A percentile compares a stretch with the other conserved stretches of the same genome.
phyloP scores from a whole-genome alignment of 2,888 invertebrate species.

The Fragum whitleyi region DNA sequence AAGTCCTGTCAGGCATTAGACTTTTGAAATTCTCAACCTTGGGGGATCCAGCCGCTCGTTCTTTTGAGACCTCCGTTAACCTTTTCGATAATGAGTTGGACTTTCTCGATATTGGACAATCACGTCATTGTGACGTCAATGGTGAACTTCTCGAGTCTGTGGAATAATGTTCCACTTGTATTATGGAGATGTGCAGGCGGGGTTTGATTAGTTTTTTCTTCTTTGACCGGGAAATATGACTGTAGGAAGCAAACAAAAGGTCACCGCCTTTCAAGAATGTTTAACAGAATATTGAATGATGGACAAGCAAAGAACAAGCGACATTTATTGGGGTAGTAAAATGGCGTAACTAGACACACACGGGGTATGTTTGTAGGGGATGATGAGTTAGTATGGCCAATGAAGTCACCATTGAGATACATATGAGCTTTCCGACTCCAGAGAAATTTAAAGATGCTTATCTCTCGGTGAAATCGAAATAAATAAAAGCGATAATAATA shows the following conservation, averaged over 20 bases:
- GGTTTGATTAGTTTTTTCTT: constrained; percentile 19
- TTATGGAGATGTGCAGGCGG: constrained; percentile 15
- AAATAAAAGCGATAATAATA: too few relatives aligned
- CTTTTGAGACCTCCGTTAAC: constrained; percentile 6
- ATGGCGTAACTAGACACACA: too few relatives aligned
- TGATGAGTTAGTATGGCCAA: too few relatives aligned
- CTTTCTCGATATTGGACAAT: constrained; percentile 43
- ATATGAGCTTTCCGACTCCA: too few relatives aligned
- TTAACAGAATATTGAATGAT: too few relatives aligned
- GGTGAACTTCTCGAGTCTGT: constrained; percentile 44
- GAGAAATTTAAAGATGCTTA: too few relatives aligned
- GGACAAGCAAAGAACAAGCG: too few relatives aligned
- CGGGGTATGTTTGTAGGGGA: too few relatives aligned
- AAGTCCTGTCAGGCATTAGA: not conserved
- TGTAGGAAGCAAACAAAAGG: constrained; percentile 11
- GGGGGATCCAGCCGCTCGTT: not conserved
- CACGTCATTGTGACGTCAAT: constrained; percentile 62
- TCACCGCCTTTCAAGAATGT: not conserved
- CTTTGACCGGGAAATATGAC: not conserved
- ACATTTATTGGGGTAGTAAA: too few relatives aligned
- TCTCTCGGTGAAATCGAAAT: too few relatives aligned
- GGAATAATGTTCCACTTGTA: constrained; percentile 12
- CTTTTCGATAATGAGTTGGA: constrained; percentile 18
- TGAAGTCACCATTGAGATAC: too few relatives aligned
- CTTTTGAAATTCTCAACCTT: not conserved